Evolutionary conservation across 2,888 invertebrate species (phyloP), one percentile per base, ranked within the genome.

Genomic region (Selenia dentaria): DNA sequence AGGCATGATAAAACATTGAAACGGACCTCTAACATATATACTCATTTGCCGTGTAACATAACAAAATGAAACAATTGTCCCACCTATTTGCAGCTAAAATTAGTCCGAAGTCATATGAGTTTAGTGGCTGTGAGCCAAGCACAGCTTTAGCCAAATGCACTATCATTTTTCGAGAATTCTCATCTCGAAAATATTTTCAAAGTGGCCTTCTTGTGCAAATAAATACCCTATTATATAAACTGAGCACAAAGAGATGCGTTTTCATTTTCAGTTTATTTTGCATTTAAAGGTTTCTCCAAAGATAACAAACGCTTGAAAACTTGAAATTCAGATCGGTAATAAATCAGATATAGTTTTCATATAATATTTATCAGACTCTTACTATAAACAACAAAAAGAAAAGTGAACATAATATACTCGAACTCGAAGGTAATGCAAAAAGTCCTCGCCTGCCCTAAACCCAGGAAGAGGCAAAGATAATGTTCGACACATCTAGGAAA

Each of bases 101-200:
- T 51, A 55, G 36, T 9, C 36, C 6, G 29, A 34, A 51, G 51
- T 49, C 51, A 53, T 52, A 42, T 38, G 51, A 49, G 43, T 42
- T 24, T 44, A 36, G 32, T 55, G 47, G 39, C 49, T 12, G 2
- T 3, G 31, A 33, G 55, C 58, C 58, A 55, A 51, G 35, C 46
- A 32, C 47, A 38, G 12, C 51, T 49, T 54, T 45, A 25, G 55
- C 55, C 53, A 53, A 51, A 45, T 53, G 55, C 55, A 53, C 22
- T 22, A 34, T 43, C 37, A 14, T 32, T 46, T 51, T 47, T 37
- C 37, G 6, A 25, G n/a, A 18, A 34, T 18, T 37, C 2, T 5
- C 6, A 8, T 35, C 18, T 14, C 26, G 33, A 48, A 45, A 43
- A 54, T 54, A 52, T 54, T 52, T 45, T 27, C 29, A 35, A 9